Conservation (phyloP, 2,888 invertebrate species). For the Phengaris arion region DNA sequence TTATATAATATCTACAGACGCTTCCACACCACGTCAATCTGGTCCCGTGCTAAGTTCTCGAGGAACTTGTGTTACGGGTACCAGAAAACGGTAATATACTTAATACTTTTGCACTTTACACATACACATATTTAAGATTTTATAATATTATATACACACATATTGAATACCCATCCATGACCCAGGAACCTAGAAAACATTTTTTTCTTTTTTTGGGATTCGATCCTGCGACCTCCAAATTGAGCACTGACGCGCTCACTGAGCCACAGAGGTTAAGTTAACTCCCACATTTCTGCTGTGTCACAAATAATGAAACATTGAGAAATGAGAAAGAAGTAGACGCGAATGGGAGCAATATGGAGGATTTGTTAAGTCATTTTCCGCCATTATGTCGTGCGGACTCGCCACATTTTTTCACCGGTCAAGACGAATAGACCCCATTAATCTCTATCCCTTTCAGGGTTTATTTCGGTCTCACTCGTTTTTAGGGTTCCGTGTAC, state of each 20-base stretch:
- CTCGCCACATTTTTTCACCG: slow-evolving; percentile 15
- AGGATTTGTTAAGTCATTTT: slow-evolving; percentile 17
- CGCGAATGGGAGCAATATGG: background rate
- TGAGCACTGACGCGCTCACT: too few species aligned
- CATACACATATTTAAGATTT: too few species aligned
- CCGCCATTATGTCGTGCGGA: background rate
- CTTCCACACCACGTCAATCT: too few species aligned
- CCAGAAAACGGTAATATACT: too few species aligned
- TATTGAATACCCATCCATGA: too few species aligned
- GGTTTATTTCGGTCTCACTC: background rate
- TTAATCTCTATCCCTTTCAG: slow-evolving; percentile 19
- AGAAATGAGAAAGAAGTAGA: background rate
- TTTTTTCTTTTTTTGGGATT: too few species aligned
- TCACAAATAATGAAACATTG: slow-evolving; percentile 8
- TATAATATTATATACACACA: too few species aligned
- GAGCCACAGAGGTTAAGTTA: background rate
- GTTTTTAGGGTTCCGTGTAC: background rate
- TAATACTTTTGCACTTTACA: too few species aligned
- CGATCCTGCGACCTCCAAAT: too few species aligned
- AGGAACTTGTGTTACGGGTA: too few species aligned
- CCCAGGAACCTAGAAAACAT: too few species aligned
- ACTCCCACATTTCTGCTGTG: background rate
- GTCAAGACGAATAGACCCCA: background rate
- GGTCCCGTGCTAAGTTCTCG: too few species aligned
- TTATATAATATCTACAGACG: background rate